phyloP scores from a whole-genome alignment of 2,888 invertebrate genomes.

The Norana najaformis region DNA sequence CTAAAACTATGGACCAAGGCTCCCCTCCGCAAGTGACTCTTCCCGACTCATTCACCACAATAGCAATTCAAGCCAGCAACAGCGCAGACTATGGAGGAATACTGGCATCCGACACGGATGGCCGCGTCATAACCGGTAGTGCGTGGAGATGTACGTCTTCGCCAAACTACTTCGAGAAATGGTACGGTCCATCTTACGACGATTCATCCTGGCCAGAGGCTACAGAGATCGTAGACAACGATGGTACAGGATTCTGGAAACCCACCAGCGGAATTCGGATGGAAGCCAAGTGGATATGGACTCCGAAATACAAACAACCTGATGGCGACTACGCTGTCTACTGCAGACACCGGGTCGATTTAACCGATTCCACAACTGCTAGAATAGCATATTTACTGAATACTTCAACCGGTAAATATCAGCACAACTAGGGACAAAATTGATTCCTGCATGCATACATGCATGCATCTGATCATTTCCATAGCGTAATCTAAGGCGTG shows the following conservation, averaged over 20 bases:
- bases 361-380: background rate
- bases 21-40: background rate
- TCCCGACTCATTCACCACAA: background rate
- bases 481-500: too few relatives aligned
- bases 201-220: slow-evolving; percentile 8
- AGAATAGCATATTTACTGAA: too few relatives aligned
- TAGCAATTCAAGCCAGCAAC: slow-evolving; percentile 3
- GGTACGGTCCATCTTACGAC: background rate
- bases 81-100: background rate
- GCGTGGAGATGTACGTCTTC: background rate
- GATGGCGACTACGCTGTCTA: background rate
- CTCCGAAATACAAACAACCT: background rate
- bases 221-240: background rate
- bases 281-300: background rate
- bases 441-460: too few relatives aligned
- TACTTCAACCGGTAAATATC: too few relatives aligned
- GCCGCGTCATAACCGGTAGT: background rate
- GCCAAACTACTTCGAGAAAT: background rate
- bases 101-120: background rate
- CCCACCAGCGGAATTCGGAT: background rate
- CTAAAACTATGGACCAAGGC: too few relatives aligned
- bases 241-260: background rate
- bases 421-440: too few relatives aligned
- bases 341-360: background rate
- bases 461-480: too few relatives aligned